These are phyloP conservation scores for Diabrotica balteata DNA, from an alignment of 2,888 invertebrate genomes.

Conservation along the genomic window DNA sequence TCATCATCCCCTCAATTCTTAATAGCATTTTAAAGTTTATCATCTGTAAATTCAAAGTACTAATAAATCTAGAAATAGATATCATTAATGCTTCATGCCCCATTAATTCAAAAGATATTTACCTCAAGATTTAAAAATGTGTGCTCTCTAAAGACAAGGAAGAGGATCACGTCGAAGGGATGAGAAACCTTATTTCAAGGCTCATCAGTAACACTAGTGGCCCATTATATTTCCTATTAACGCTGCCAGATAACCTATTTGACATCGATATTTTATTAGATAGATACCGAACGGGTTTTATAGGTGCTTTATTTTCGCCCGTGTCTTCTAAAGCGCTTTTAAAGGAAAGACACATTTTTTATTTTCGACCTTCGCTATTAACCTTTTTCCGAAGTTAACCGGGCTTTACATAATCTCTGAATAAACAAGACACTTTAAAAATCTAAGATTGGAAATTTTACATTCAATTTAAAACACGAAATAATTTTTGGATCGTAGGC, in stretches of 20 bases:
- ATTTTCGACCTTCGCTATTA: constrained; percentile 8
- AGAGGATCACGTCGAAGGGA: constrained; percentile 27
- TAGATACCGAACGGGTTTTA: constrained; percentile 24
- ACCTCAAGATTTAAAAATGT: constrained; percentile 28
- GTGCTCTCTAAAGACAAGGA: constrained; percentile 26
- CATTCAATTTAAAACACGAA: no score
- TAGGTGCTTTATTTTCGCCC: constrained; percentile 26
- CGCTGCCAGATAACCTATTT: constrained; percentile 30
- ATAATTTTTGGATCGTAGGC: no score
- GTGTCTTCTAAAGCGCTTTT: constrained; percentile 20
- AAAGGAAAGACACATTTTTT: constrained; percentile 18
- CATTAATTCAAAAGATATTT: constrained; percentile 15
- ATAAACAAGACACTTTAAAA: constrained; percentile 44
- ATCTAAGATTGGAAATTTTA: no score
- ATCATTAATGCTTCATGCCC: constrained; percentile 16
- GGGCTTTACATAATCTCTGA: constrained; percentile 44
- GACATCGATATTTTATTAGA: constrained; percentile 33
- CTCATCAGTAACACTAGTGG: constrained; percentile 36
- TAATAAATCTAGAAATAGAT: not conserved
- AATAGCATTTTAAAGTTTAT: no score
- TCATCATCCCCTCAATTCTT: no score
- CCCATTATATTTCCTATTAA: constrained; percentile 36
- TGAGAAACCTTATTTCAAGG: constrained; percentile 35
- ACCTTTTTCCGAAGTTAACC: constrained; percentile 2
- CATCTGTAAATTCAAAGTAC: no score